These are phyloP conservation scores for Xiphydria camelus DNA, from an alignment of 2,888 invertebrate species.

Conservation along the genomic window DNA sequence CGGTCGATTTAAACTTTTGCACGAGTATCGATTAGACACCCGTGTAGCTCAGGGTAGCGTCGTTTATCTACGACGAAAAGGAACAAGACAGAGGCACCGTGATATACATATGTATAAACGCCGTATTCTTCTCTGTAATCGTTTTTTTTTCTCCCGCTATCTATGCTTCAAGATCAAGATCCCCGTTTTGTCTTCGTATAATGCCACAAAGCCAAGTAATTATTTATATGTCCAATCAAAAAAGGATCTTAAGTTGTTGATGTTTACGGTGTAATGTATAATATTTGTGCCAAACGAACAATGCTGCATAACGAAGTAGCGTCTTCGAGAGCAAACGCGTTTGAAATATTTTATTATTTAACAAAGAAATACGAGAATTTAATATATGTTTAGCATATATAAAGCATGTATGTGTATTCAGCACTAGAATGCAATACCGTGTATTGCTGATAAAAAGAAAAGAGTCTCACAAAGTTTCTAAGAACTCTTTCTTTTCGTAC, in stretches of 20 bases:
- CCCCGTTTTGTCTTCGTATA: no score
- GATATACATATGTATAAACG: slow-evolving; percentile 3
- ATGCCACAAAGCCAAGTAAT: slow-evolving; percentile 7
- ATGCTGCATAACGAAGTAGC: no score
- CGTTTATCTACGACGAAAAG: no score
- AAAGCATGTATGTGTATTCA: slow-evolving; percentile 27
- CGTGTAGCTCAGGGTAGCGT: no score
- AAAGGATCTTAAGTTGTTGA: neutral
- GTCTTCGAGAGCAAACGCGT: slow-evolving; percentile 14
- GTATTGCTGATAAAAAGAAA: slow-evolving; percentile 33
- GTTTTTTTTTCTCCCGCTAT: neutral
- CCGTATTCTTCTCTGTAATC: slow-evolving; percentile 1
- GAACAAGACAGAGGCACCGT: slow-evolving; percentile 2
- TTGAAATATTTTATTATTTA: slow-evolving; percentile 19
- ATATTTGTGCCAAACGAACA: slow-evolving; percentile 19
- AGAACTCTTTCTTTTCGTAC: slow-evolving; percentile 7
- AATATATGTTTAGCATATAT: slow-evolving; percentile 33
- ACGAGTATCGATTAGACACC: no score
- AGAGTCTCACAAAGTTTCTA: neutral
- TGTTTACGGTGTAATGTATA: slow-evolving; percentile 5
- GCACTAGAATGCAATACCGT: slow-evolving; percentile 34
- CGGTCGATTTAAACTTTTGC: no score
- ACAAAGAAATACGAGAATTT: slow-evolving; percentile 22
- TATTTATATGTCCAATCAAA: slow-evolving; percentile 10
- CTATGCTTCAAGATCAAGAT: neutral